Percentiles rank a stretch among this genome's conserved stretches.
Evolutionary conservation across 2,888 invertebrate genomes (phyloP).

Genomic region (Pediacus dermestoides): DNA sequence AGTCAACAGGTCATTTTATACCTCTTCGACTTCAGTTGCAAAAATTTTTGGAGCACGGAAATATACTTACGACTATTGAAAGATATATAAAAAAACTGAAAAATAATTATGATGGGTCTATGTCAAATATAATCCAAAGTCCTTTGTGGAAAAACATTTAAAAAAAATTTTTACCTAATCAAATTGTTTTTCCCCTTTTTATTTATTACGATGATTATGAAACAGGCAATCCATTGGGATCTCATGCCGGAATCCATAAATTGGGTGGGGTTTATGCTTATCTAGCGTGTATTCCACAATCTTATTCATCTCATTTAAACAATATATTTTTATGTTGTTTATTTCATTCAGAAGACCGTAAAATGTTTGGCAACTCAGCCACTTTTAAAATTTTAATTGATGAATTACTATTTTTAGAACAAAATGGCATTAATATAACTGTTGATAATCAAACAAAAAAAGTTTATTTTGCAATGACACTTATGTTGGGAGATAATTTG

Average conservation of each 20-base stretch:
- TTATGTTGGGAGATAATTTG: conserved; percentile 7
- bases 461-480: conserved; percentile 1
- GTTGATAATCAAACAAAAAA: conserved; percentile 3
- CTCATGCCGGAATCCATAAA: conserved; percentile 4
- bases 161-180: background rate
- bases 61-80: too few species aligned
- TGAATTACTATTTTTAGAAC: background rate
- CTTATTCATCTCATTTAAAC: background rate
- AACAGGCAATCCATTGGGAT: conserved; percentile 2
- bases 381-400: conserved; percentile 7
- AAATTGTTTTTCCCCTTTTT: conserved; percentile 2
- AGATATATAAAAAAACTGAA: too few species aligned
- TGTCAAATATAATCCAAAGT: conserved; percentile 4
- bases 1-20: too few species aligned
- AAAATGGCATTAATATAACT: conserved; percentile 1
- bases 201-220: conserved; percentile 5
- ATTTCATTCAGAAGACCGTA: conserved; percentile 1
- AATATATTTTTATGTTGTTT: background rate
- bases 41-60: too few species aligned
- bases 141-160: background rate
- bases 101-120: too few species aligned
- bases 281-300: background rate
- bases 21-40: too few species aligned
- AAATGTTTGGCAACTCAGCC: background rate
- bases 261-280: conserved; percentile 3